phyloP scores from a whole-genome alignment of 2,888 invertebrate species.

The Seira musarum region DNA sequence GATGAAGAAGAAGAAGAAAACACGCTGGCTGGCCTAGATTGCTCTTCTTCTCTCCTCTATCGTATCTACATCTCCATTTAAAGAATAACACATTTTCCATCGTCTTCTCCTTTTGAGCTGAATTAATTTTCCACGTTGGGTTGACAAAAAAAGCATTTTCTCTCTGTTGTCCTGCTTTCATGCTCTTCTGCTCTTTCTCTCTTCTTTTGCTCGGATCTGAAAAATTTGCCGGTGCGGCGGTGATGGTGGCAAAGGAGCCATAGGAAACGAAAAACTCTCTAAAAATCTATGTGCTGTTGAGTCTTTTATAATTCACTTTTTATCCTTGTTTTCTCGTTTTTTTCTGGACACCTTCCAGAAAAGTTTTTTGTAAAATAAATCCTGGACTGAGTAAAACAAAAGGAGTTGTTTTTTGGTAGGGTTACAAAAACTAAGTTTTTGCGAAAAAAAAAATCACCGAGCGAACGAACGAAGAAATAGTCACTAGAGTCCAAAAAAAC shows the following conservation, averaged over 20 bases:
- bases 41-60: not conserved
- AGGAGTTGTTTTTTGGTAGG: conserved; percentile 27
- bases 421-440: conserved; percentile 23
- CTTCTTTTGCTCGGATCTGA: not conserved
- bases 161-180: conserved; percentile 44
- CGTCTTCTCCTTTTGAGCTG: conserved; percentile 34
- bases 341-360: conserved; percentile 55
- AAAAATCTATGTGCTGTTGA: conserved; percentile 15
- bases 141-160: conserved; percentile 35
- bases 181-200: conserved; percentile 7
- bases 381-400: conserved; percentile 53
- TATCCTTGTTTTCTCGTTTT: conserved; percentile 36
- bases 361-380: conserved; percentile 54
- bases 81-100: conserved; percentile 6
- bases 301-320: conserved; percentile 51
- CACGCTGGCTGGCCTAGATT: not conserved
- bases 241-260: not conserved
- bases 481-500: not conserved
- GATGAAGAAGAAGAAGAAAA: not conserved
- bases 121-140: conserved; percentile 47
- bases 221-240: not conserved
- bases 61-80: not conserved
- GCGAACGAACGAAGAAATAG: not conserved
- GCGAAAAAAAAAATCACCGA: not conserved
- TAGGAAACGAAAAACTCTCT: not conserved